These are phyloP conservation scores for Tenrec ecaudatus DNA, from an alignment of 2,113 vertebrate genomes.

Conservation along the genomic window DNA sequence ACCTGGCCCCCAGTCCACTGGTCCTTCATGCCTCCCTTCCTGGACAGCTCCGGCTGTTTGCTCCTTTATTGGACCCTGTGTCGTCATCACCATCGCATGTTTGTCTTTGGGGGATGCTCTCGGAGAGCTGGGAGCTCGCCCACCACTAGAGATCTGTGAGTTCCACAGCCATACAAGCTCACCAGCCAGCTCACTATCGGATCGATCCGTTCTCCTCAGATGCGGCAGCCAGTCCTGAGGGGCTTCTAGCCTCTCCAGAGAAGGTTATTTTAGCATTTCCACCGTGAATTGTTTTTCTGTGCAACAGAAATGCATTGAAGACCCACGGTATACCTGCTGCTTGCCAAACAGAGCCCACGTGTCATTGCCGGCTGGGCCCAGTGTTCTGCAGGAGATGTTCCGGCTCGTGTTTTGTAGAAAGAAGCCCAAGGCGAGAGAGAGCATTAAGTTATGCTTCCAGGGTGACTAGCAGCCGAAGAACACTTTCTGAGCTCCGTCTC, in stretches of 20 bases:
- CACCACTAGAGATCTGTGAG: background rate
- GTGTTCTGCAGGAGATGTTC: no score
- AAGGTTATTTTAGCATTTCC: background rate
- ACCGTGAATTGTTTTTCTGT: background rate
- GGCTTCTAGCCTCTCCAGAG: background rate
- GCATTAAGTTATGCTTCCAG: background rate
- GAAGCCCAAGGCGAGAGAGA: background rate
- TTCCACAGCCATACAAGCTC: background rate
- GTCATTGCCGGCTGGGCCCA: no score
- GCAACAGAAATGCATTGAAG: background rate
- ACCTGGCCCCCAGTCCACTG: background rate
- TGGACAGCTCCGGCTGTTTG: background rate
- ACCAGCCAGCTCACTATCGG: background rate
- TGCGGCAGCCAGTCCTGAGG: no score
- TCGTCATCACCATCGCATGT: background rate
- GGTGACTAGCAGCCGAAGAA: background rate
- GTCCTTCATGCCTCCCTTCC: background rate
- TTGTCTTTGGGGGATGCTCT: background rate
- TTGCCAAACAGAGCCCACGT: background rate
- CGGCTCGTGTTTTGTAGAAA: background rate
- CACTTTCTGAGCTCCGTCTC: background rate
- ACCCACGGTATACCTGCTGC: background rate
- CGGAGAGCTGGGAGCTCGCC: background rate
- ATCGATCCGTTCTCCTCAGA: background rate
- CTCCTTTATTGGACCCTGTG: background rate